Base-by-base conservation (phyloP, 2,888 invertebrate species). In the Colostygia pectinataria region DNA sequence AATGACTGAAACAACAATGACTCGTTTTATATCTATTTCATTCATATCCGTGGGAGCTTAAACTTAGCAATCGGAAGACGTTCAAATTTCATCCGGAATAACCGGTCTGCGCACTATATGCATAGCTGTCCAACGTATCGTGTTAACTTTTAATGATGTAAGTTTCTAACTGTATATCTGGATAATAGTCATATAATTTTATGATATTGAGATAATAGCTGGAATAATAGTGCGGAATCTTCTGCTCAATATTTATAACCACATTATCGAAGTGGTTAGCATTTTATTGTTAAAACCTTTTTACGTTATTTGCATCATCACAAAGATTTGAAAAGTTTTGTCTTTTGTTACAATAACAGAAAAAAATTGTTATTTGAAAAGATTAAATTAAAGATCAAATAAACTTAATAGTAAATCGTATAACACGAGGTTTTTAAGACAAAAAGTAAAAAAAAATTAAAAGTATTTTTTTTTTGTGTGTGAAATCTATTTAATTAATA, bases 41-140 rank as follows among this genome's bases (percentile, higher is more conserved):
- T 61, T 61, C 56, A 61, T 58, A 56, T 55, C 50, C 43, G 51
- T 57, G 46, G 55, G 56, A 41, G 54, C 38, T 49, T 55, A 34
- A 54, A 50, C 49, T 47, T 44, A 54, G 52, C 40, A 46, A 58
- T 56, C 55, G 57, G 50, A 60, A 56, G 58, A 60, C 53, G 45
- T 56, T 55, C 55, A 58, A 61, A 61, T 61, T 55, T 58, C 49
- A 61, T 61, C 60, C 60, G 58, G 60, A 49, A 56, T 51, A 61
- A 61, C 58, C 60, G 58, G 60, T 58, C 50, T 33, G 40, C 29
- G 23, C 50, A 45, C 52, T 45, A 34, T 48, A 50, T 50, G 53
- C 54, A 43, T 57, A 52, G 54, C 54, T 51, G 57, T 47, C 42
- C 44, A 56, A 50, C 49, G 36, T 47, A 36, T 61, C 48, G 42